Evolutionary conservation across 2,797 vertebrate genomes (phyloP), one percentile per base, ranked within the genome.

Genomic region (Rhinophrynus dorsalis): DNA sequence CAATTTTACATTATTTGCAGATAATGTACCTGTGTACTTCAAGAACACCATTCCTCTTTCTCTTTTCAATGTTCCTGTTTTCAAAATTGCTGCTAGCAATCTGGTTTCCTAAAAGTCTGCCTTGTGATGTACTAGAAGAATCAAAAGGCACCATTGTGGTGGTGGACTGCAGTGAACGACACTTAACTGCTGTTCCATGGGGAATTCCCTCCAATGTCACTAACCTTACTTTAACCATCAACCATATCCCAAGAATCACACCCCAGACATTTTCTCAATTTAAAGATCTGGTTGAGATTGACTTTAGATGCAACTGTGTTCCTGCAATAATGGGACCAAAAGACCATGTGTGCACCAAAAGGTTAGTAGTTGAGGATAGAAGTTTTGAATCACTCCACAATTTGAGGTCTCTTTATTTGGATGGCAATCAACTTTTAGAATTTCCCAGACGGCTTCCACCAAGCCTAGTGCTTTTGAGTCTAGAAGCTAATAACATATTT

Each of bases 261-360:
- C 81, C 83, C 47, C 83, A 78, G 30, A 90, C 94, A 1, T 99
- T 99, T 74, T 60, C 54, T 0, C 79, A 73, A 3, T 87, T 98
- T 64, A 76, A 82, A n/a, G 89, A 92, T 42, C 85, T 99, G 6
- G 76, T 86, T 0, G 97, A 98, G 82, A 91, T 99, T 1, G 95
- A 98, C 81, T 90, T 98, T 82, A 90, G 94, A 70, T 98, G 96
- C 83, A 99, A 98, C 83, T 99, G 96, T 30, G 78, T 99, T 56
- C 96, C 96, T 15, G 48, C 86, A 72, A 94, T 76, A 81, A 48
- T 95, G 1, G 96, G 95, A 0, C 91, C 95, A 6, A 97, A 98
- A 79, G 82, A 95, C 52, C 64, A 47, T 0, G 59, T 95, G n/a
- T 99, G 96, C 58, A 85, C 5, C 0, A 56, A 12, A 1, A 82